These are phyloP conservation scores for Cyprinodon variegatus DNA, from an alignment of 2,113 vertebrate genomes.

Conservation along the genomic window DNA sequence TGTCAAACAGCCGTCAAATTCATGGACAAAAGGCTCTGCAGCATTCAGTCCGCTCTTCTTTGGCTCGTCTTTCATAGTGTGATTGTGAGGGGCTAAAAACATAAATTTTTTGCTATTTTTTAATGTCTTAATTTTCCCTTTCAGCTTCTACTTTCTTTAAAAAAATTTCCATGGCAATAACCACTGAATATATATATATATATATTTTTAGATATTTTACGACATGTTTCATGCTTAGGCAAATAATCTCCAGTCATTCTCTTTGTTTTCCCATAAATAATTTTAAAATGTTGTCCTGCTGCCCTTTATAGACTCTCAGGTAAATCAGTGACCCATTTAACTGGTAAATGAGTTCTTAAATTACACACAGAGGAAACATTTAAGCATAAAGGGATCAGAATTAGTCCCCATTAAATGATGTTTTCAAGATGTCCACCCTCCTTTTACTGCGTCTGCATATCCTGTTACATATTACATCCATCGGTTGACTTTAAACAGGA, in stretches of 20 bases:
- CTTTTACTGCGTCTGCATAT: background rate
- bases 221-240: background rate
- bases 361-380: constrained; percentile 35
- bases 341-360: constrained; percentile 39
- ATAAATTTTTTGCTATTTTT: no score
- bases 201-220: background rate
- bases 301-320: background rate
- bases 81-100: background rate
- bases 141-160: background rate
- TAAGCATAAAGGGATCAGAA: constrained; percentile 65
- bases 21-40: no score
- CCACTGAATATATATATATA: no score
- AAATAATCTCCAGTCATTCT: background rate
- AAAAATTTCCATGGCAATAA: no score
- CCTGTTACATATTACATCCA: constrained; percentile 14
- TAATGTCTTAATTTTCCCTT: no score
- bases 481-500: constrained; percentile 44
- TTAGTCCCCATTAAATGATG: constrained; percentile 56
- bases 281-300: background rate
- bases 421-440: constrained; percentile 40
- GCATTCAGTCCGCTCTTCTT: background rate
- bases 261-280: constrained; percentile 15
- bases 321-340: constrained; percentile 24
- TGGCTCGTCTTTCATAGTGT: background rate
- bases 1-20: no score